Evolutionary conservation across 2,888 invertebrate genomes (phyloP).

Genomic region (Kuschelorhynchus macadamiae): DNA sequence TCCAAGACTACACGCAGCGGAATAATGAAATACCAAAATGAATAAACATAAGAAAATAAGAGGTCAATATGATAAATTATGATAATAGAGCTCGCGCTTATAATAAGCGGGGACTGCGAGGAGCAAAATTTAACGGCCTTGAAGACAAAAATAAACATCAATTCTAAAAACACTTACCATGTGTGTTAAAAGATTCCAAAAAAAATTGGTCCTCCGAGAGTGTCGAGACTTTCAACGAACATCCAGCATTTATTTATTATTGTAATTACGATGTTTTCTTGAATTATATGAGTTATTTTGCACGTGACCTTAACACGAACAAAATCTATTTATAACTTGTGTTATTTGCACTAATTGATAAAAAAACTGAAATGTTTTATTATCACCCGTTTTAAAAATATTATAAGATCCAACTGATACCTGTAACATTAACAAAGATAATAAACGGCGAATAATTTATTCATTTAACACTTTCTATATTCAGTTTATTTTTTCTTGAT

Average conservation of each 20-base stretch:
- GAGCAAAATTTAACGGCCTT: slow-evolving; percentile 39
- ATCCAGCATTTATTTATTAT: slow-evolving; percentile 38
- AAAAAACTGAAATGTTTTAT: slow-evolving; percentile 53
- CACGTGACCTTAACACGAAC: slow-evolving; percentile 53
- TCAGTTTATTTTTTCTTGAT: slow-evolving; percentile 15
- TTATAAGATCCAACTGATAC: slow-evolving; percentile 4
- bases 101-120: slow-evolving; percentile 7
- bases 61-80: slow-evolving; percentile 29
- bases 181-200: slow-evolving; percentile 48
- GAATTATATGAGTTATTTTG: slow-evolving; percentile 43
- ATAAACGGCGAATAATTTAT: slow-evolving; percentile 25
- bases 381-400: slow-evolving; percentile 37
- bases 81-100: slow-evolving; percentile 11
- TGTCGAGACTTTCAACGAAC: slow-evolving; percentile 40
- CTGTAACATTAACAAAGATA: slow-evolving; percentile 5
- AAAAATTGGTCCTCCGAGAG: slow-evolving; percentile 32
- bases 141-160: slow-evolving; percentile 41
- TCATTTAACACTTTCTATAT: slow-evolving; percentile 46
- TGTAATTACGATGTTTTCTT: slow-evolving; percentile 33
- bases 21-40: too few relatives aligned
- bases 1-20: too few relatives aligned
- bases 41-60: slow-evolving; percentile 17
- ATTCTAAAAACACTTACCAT: slow-evolving; percentile 50
- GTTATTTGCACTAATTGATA: slow-evolving; percentile 56
- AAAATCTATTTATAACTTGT: slow-evolving; percentile 55